Conservation (phyloP, 2,888 invertebrate species). For the Phyllotreta striolata region DNA sequence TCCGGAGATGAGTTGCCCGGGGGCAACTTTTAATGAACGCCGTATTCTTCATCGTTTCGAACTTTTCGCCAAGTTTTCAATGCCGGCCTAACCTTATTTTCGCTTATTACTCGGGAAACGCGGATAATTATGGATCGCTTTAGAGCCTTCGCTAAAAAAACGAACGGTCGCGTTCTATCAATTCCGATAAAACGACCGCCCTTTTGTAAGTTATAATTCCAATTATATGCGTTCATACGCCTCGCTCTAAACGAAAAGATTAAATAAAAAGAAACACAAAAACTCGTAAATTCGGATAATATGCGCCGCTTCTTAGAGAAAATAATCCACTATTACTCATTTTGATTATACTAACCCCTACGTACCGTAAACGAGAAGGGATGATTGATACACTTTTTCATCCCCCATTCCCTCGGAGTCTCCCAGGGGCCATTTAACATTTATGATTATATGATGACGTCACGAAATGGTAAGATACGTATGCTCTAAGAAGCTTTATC, state of each 20-base stretch:
- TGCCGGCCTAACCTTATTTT: slow-evolving; percentile 10
- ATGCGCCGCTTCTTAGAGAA: slow-evolving; percentile 2
- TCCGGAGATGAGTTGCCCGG: slow-evolving; percentile 5
- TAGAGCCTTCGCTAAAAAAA: no score
- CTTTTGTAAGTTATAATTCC: no score
- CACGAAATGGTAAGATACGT: slow-evolving; percentile 31
- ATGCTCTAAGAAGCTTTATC: background rate
- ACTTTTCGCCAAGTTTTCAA: slow-evolving; percentile 5
- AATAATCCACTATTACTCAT: slow-evolving; percentile 28
- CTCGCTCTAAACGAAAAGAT: no score
- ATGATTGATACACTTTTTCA: slow-evolving; percentile 21
- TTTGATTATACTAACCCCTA: slow-evolving; percentile 24
- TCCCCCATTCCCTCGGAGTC: slow-evolving; percentile 11
- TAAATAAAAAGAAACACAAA: no score
- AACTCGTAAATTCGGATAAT: no score
- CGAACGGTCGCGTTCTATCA: no score
- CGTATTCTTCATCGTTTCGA: slow-evolving; percentile 7
- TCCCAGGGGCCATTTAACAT: slow-evolving; percentile 40
- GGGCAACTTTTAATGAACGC: slow-evolving; percentile 15
- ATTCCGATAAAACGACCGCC: no score
- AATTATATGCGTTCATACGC: no score
- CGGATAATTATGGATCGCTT: slow-evolving; percentile 7
- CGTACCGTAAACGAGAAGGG: slow-evolving; percentile 18
- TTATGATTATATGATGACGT: slow-evolving; percentile 45
- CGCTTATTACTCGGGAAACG: slow-evolving; percentile 9